phyloP scores from a whole-genome alignment of 2,797 vertebrate genomes.

The Siniperca obscura region DNA sequence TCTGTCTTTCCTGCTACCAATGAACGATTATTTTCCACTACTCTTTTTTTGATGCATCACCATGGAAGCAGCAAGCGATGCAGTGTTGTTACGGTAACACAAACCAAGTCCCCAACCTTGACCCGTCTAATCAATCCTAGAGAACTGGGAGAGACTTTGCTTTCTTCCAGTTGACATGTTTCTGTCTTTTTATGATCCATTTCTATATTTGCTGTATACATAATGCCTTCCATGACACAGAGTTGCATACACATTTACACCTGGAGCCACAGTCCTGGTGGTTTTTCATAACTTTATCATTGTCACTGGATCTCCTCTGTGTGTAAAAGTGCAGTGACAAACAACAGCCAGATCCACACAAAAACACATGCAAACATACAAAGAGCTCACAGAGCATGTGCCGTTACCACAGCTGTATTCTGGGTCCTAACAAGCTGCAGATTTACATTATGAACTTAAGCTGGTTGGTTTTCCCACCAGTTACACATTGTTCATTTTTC shows the following conservation, averaged over 20 bases:
- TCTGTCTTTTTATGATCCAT: slow-evolving; percentile 23
- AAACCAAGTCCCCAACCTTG: slow-evolving; percentile 62
- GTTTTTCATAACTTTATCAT: slow-evolving; percentile 11
- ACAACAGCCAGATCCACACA: slow-evolving; percentile 8
- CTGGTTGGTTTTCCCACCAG: slow-evolving; percentile 8
- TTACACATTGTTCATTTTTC: slow-evolving; percentile 7
- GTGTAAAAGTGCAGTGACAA: slow-evolving; percentile 11
- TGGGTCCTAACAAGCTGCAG: slow-evolving; percentile 14
- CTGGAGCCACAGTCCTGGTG: slow-evolving; percentile 7
- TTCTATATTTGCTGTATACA: slow-evolving; percentile 24
- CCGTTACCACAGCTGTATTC: neutral
- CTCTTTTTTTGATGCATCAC: slow-evolving; percentile 69
- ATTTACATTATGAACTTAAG: slow-evolving; percentile 16
- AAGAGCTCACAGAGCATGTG: slow-evolving; percentile 2
- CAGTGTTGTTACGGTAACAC: slow-evolving; percentile 76
- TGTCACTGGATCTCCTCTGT: neutral
- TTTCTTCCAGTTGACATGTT: slow-evolving; percentile 8
- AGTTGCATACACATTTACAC: slow-evolving; percentile 1
- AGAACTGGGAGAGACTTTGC: slow-evolving; percentile 27
- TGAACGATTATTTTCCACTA: slow-evolving; percentile 40
- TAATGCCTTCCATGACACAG: neutral
- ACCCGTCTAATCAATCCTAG: slow-evolving; percentile 51
- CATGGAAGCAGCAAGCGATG: slow-evolving; percentile 69
- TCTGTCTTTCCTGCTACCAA: slow-evolving; percentile 20
- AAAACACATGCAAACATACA: slow-evolving; percentile 10